A percentile compares a stretch with the other conserved stretches of the same genome.
Conservation (phyloP, 1,140 invertebrate species). For the Bombus superbus region DNA sequence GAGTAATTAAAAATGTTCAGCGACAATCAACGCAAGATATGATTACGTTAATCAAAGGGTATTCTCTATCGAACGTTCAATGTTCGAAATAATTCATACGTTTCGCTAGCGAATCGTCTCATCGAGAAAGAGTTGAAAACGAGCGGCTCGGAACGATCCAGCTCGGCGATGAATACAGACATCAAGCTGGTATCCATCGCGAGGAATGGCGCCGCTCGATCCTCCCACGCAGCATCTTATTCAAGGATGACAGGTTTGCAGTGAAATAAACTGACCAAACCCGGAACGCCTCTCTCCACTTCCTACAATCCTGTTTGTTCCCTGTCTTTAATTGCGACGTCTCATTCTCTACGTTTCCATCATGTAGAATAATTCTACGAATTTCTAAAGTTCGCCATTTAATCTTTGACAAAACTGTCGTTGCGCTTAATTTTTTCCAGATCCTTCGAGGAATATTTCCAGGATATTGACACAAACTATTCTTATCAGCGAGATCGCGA, state of each 20-base stretch:
- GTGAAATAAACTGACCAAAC: background rate
- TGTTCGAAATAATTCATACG: background rate
- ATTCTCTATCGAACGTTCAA: background rate
- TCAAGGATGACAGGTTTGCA: slow-evolving; percentile 15
- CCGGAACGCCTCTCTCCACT: background rate
- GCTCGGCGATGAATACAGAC: background rate
- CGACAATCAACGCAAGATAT: background rate
- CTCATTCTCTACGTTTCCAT: background rate
- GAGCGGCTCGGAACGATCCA: background rate
- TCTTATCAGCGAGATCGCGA: too few relatives aligned
- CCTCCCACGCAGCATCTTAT: slow-evolving; percentile 10
- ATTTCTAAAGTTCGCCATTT: background rate
- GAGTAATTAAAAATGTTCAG: background rate
- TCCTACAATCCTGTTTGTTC: background rate
- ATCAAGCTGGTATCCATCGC: slow-evolving; percentile 10
- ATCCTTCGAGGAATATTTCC: too few relatives aligned
- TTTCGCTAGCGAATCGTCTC: background rate
- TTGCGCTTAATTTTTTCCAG: fast-evolving
- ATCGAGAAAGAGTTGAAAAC: slow-evolving; percentile 4
- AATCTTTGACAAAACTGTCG: fast-evolving
- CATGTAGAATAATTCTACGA: background rate
- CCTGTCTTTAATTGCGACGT: background rate
- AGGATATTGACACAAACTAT: too few relatives aligned
- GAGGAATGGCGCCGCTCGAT: slow-evolving; percentile 5
- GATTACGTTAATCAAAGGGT: too few relatives aligned